phyloP scores from a whole-genome alignment of 2,113 vertebrate genomes.

The Colaptes auratus region DNA sequence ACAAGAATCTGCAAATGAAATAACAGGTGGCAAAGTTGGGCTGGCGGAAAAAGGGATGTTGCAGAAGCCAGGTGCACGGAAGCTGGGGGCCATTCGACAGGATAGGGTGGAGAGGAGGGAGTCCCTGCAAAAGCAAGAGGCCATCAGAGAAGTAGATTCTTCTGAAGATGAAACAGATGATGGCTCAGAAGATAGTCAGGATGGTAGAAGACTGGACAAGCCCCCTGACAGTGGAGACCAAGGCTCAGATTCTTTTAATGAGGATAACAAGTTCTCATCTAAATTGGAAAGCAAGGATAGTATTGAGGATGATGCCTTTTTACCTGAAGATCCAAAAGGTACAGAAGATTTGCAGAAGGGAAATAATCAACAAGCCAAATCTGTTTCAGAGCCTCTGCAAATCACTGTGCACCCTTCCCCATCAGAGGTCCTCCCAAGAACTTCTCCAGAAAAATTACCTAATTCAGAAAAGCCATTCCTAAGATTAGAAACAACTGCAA shows the following conservation, averaged over 20 bases:
- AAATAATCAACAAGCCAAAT: slow-evolving; percentile 32
- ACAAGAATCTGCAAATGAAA: slow-evolving; percentile 82
- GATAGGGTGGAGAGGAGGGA: slow-evolving; percentile 93
- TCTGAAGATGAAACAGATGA: slow-evolving; percentile 95
- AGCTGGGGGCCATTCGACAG: slow-evolving; percentile 90
- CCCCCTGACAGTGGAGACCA: slow-evolving; percentile 44
- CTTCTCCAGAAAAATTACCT: slow-evolving; percentile 26
- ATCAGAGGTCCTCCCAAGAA: not conserved
- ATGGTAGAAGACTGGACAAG: slow-evolving; percentile 74
- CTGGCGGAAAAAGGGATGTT: slow-evolving; percentile 86
- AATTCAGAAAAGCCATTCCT: slow-evolving; percentile 30
- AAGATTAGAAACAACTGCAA: slow-evolving; percentile 7
- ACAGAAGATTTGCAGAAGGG: slow-evolving; percentile 46
- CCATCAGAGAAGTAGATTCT: slow-evolving; percentile 94
- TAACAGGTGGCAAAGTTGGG: slow-evolving; percentile 75
- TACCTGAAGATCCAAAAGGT: slow-evolving; percentile 75
- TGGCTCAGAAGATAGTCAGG: slow-evolving; percentile 89
- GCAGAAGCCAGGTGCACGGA: slow-evolving; percentile 84
- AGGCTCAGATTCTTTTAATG: slow-evolving; percentile 59
- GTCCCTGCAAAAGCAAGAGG: slow-evolving; percentile 95
- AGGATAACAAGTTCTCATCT: slow-evolving; percentile 64
- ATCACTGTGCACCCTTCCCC: not conserved
- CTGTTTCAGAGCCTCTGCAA: not conserved
- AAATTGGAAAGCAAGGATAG: slow-evolving; percentile 68
- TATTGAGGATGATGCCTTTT: slow-evolving; percentile 74